phyloP scores from a whole-genome alignment of 1,140 invertebrate species.

The Sitodiplosis mosellana region DNA sequence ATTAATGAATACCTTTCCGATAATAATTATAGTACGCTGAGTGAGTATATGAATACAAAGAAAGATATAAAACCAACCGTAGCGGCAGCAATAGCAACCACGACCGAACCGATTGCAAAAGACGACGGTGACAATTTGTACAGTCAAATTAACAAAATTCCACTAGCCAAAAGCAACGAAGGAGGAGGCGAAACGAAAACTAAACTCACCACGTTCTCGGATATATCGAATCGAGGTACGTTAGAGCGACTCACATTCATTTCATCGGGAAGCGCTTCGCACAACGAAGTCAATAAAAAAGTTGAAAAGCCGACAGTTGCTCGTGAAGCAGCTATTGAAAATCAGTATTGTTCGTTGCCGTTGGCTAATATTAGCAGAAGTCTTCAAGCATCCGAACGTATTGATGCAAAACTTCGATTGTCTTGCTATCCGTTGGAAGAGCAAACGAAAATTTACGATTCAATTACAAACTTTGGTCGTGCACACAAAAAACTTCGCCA shows the following conservation, averaged over 20 bases:
- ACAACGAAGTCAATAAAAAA: not conserved
- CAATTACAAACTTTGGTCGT: constrained; percentile 19
- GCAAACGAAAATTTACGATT: constrained; percentile 12
- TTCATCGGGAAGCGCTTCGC: not conserved
- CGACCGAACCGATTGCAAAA: not conserved
- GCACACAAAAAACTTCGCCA: constrained; percentile 19
- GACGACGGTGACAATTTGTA: constrained; percentile 1
- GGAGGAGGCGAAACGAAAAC: not conserved
- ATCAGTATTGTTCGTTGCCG: constrained; percentile 45
- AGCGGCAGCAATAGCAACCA: not conserved
- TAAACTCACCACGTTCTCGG: constrained; percentile 2
- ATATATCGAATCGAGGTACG: constrained; percentile 3
- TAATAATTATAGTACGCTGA: not conserved
- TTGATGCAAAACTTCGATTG: constrained; percentile 39
- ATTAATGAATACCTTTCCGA: not conserved
- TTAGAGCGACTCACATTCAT: constrained; percentile 4
- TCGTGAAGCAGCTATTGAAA: constrained; percentile 24
- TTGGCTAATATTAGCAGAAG: constrained; percentile 44
- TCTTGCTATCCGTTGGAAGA: constrained; percentile 16
- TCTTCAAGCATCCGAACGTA: constrained; percentile 41
- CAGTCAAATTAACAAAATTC: constrained; percentile 3
- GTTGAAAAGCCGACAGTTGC: not conserved
- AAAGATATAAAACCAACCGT: not conserved
- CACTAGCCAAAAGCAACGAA: not conserved
- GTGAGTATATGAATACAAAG: not conserved